These are phyloP conservation scores for Prunella strophiata DNA, from an alignment of 2,797 vertebrate species.

Conservation along the genomic window DNA sequence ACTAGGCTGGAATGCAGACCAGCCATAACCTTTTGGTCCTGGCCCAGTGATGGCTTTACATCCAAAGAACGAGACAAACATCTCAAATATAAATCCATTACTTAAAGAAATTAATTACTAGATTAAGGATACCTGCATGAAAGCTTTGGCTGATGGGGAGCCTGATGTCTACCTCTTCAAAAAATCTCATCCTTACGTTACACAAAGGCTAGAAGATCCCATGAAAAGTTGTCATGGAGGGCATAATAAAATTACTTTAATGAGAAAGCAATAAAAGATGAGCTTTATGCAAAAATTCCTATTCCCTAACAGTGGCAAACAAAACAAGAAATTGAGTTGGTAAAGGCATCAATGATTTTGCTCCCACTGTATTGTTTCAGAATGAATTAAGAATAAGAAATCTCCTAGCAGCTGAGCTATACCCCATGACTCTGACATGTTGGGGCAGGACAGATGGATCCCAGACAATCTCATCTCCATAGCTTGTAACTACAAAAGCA, in stretches of 20 bases:
- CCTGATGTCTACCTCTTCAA: neutral
- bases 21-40: neutral
- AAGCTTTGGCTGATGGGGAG: neutral
- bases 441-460: neutral
- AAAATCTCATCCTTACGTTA: neutral
- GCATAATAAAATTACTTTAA: neutral
- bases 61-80: neutral
- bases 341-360: neutral
- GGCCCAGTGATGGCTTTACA: neutral
- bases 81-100: neutral
- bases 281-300: neutral
- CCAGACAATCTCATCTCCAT: neutral
- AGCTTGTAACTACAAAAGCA: neutral
- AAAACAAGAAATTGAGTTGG: neutral
- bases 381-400: neutral
- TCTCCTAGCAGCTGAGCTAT: neutral
- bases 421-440: neutral
- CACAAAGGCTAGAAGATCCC: neutral
- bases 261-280: neutral
- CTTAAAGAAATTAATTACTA: neutral
- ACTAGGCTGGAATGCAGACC: neutral
- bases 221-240: neutral
- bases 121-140: neutral
- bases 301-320: neutral
- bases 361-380: neutral